Evolutionary conservation across 2,113 vertebrate genomes (phyloP).

Genomic region (Sturnus vulgaris): DNA sequence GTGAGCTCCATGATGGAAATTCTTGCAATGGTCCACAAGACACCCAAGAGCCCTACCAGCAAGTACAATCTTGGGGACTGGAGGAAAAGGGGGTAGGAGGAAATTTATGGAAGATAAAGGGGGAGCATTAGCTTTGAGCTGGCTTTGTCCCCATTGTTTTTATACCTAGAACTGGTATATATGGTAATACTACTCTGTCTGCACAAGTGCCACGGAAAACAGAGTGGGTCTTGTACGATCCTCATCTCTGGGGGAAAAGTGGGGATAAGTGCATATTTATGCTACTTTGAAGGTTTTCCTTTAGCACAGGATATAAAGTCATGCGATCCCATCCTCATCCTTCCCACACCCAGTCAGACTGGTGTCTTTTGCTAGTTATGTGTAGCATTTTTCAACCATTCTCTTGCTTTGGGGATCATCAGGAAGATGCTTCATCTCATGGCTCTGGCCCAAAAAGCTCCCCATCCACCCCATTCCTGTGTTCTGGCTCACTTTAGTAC

Average conservation of each 20-base stretch:
- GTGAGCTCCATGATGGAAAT: rapidly evolving
- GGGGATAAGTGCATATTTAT: not conserved
- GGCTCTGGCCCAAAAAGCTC: not conserved
- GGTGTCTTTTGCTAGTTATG: rapidly evolving
- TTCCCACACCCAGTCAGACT: not conserved
- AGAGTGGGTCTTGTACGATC: not conserved
- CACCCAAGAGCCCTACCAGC: not conserved
- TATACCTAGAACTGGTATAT: not conserved
- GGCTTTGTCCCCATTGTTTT: not conserved
- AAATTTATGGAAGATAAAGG: not conserved
- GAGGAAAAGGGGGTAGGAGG: not conserved
- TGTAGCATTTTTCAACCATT: not conserved
- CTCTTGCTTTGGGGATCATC: not conserved
- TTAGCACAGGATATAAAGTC: not conserved
- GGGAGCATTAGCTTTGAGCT: not conserved
- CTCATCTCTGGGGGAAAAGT: not conserved
- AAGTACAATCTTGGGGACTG: not conserved
- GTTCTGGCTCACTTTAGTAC: not conserved
- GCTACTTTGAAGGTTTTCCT: not conserved
- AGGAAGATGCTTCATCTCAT: not conserved
- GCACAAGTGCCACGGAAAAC: not conserved
- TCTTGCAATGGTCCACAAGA: not conserved
- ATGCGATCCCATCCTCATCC: not conserved
- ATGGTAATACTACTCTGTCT: not conserved
- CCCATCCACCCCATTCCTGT: not conserved